Evolutionary conservation across 2,888 invertebrate species (phyloP), one percentile per base, ranked within the genome.

Genomic region (Lingula anatina): DNA sequence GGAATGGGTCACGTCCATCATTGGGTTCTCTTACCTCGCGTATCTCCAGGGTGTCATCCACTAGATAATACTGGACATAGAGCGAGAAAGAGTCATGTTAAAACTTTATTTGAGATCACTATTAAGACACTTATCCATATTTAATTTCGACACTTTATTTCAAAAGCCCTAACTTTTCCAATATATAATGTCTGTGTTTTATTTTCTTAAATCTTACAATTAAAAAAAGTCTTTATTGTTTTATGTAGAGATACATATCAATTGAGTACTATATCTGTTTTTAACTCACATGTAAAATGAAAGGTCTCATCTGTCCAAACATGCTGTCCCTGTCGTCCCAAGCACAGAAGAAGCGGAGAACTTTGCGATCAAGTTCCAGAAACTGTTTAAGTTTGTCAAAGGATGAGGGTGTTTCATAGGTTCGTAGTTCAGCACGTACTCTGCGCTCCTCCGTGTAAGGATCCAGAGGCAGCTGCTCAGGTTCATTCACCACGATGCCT

Each of bases 21-120:
- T 85, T 86, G 18, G 82, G 81, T 50, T 82, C 83, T 64, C 85
- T 85, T 12, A 87, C 79, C 77, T 89, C 89, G 68, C 86, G 84
- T 1, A 92, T 81, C 47, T 88, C 84, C 46, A 92, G 82, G 0
- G 86, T 88, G 68, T 91, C 89, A 68, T 92, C 90, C 46, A 85
- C 84, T 23, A 92, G 79, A 73, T 86, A 90, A 75, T 89, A 92
- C 65, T 78, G 59, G 18, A 64, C n/a, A n/a, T n/a, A n/a, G n/a
- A n/a, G n/a, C n/a, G n/a, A n/a, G n/a, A n/a, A n/a, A n/a, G n/a
- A n/a, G n/a, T n/a, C n/a, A n/a, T n/a, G n/a, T n/a, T n/a, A n/a
- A n/a, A n/a, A n/a, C n/a, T n/a, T n/a, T n/a, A n/a, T n/a, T n/a
- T n/a, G n/a, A n/a, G n/a, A n/a, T n/a, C n/a, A n/a, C n/a, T n/a